Evolutionary conservation across 2,113 vertebrate species (phyloP).

Genomic region (Saguinus imperator): DNA sequence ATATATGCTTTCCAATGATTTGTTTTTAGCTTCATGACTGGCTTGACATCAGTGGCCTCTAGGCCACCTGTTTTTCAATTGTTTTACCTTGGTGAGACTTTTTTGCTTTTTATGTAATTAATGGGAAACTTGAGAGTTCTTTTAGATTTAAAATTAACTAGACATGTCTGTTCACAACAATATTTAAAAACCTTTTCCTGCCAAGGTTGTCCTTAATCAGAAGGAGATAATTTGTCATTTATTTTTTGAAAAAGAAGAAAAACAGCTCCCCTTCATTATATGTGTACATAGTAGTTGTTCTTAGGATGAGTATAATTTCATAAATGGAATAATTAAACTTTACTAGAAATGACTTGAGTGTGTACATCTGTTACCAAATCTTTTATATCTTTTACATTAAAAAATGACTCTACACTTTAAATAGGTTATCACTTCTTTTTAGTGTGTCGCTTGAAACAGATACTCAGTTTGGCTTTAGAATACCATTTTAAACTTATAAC

Average conservation of each 20-base stretch:
- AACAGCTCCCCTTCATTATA: not conserved
- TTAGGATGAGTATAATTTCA: not conserved
- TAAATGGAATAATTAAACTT: slow-evolving; percentile 24
- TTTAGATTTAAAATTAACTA: slow-evolving; percentile 52
- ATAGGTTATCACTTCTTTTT: not conserved
- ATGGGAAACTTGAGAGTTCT: slow-evolving; percentile 17
- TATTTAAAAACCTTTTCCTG: slow-evolving; percentile 18
- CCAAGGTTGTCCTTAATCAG: not conserved
- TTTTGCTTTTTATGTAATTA: slow-evolving; percentile 46
- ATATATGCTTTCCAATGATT: not conserved
- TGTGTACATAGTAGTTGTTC: slow-evolving; percentile 7
- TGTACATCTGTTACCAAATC: not conserved
- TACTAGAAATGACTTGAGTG: not conserved
- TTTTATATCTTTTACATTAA: not conserved
- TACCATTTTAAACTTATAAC: slow-evolving; percentile 43
- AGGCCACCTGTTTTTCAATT: slow-evolving; percentile 34
- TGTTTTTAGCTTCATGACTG: slow-evolving; percentile 43
- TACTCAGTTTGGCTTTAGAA: slow-evolving; percentile 35
- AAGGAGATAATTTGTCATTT: not conserved
- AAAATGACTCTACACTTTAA: not conserved
- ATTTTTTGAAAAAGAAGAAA: not conserved
- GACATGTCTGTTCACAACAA: slow-evolving; percentile 23
- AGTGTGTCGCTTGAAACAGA: slow-evolving; percentile 36
- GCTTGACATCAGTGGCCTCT: slow-evolving; percentile 11
- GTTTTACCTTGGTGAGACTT: slow-evolving; percentile 42